Evolutionary conservation across 2,888 invertebrate species (phyloP), one percentile per base, ranked within the genome.

Genomic region (Sesia bembeciformis): DNA sequence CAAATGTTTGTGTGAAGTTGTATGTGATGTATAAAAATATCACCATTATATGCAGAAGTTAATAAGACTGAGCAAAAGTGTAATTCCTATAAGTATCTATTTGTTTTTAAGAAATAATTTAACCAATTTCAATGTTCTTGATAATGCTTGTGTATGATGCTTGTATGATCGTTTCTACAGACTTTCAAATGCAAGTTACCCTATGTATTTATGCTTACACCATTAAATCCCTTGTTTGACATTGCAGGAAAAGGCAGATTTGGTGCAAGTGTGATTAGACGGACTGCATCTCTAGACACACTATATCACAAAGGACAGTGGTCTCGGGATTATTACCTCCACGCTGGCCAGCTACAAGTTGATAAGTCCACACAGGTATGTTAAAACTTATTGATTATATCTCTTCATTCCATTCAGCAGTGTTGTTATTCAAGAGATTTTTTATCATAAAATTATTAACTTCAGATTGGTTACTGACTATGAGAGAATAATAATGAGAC

Each of bases 321-420:
- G 93, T 93, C 94, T 49, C 90, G 93, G 66, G 94, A 94, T 72
- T 92, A 93, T 68, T 93, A 93, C 74, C 90, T 92, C 64, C 92
- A 93, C 70, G 91, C 92, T 65, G 92, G 92, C 62, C 84, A 92
- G 61, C 86, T 94, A 65, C 92, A 93, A 81, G 91, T 95, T 61
- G 94, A 95, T 78, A 95, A 95, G 85, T 93, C 94, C 57, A 95
- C 95, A 65, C 95, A 95, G 92, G 95, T 94, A 87, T 76, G 78
- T 23, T 23, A 23, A 23, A 23, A 23, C 2, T 23, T 23, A 23
- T 23, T 23, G 23, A 23, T 23, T 23, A 23, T 23, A 23, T 23
- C 23, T 23, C 23, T 23, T 23, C 23, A 23, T 23, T 23, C 23
- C 23, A 23, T 23, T 23, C 1, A 23, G 23, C 23, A 23, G 23